Evolutionary conservation across 2,797 vertebrate species (phyloP).

Genomic region (Phylloscopus collybita): DNA sequence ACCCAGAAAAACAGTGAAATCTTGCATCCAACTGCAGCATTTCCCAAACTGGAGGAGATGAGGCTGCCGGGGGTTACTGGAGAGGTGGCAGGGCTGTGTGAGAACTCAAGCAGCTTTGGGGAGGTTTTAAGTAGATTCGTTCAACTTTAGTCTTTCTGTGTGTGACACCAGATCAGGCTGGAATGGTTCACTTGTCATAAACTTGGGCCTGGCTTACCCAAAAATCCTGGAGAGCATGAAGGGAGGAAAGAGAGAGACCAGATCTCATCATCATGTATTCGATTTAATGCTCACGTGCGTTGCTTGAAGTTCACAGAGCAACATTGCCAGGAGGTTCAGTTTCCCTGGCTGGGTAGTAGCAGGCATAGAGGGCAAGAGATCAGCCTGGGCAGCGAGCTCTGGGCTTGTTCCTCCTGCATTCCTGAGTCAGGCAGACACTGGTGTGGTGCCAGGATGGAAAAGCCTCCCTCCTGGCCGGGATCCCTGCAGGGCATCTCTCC

Average conservation of each 20-base stretch:
- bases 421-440: neutral
- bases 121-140: neutral
- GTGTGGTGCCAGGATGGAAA: neutral
- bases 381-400: neutral
- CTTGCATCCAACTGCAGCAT: neutral
- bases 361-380: neutral
- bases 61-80: neutral
- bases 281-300: neutral
- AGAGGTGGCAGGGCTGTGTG: neutral
- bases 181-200: neutral
- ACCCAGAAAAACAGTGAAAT: neutral
- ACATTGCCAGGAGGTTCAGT: neutral
- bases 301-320: neutral
- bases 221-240: neutral
- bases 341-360: neutral
- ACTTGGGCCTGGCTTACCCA: neutral
- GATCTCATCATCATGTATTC: neutral
- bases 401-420: neutral
- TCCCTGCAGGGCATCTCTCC: fast-evolving
- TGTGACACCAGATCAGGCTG: neutral
- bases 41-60: neutral
- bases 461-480: neutral
- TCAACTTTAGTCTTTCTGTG: neutral
- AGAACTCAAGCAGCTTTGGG: neutral
- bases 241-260: neutral